These are phyloP conservation scores for Meandrina meandrites DNA, from an alignment of 92 coral and sea anemone species.

Conservation along the genomic window DNA sequence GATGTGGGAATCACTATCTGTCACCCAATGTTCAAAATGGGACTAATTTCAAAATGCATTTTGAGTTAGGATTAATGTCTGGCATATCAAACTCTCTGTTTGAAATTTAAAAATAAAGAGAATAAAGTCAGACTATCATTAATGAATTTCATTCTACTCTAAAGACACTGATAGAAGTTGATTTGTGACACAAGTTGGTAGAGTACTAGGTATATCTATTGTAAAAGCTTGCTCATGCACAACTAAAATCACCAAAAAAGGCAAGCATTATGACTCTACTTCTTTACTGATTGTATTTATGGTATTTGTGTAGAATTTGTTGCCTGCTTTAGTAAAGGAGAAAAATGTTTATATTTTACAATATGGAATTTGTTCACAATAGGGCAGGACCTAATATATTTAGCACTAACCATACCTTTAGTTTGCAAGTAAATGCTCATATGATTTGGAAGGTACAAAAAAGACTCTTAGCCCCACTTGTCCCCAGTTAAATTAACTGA, in stretches of 20 bases:
- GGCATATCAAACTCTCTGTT: too few species aligned
- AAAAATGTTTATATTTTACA: background rate
- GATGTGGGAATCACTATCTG: background rate
- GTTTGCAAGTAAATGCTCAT: background rate
- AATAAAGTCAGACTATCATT: background rate
- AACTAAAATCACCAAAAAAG: background rate
- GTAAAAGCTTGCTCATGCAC: background rate
- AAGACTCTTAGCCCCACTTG: background rate
- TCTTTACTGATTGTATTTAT: background rate
- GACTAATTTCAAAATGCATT: background rate
- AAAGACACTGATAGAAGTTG: too few species aligned
- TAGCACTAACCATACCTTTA: background rate
- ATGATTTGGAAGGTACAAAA: background rate
- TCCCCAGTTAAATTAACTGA: background rate
- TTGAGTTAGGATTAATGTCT: too few species aligned
- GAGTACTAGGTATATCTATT: too few species aligned
- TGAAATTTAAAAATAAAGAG: background rate
- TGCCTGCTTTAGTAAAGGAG: background rate
- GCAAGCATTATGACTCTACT: background rate
- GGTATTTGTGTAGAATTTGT: conserved; percentile 4
- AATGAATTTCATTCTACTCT: too few species aligned
- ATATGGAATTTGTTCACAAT: background rate
- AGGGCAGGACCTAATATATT: conserved; percentile 25
- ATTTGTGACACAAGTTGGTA: too few species aligned
- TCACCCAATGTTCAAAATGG: background rate